Percentiles rank a stretch among this genome's conserved stretches.
Evolutionary conservation across 2,888 invertebrate species (phyloP).

Genomic region (Mallateleia sp.): DNA sequence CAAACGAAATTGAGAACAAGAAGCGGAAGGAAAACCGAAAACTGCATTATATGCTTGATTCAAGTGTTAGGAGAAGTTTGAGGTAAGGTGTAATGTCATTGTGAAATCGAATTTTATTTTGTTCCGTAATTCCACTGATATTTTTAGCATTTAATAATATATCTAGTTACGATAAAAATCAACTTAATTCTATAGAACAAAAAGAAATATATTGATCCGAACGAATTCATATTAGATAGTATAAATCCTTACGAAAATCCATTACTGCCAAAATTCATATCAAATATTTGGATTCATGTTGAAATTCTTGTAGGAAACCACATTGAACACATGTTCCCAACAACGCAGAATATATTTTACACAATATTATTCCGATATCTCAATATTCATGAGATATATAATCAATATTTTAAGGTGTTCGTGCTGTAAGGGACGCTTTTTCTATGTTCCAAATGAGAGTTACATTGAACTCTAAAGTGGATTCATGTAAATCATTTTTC

Average conservation of each 20-base stretch:
- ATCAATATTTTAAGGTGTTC: slow-evolving; percentile 29
- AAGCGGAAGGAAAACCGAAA: slow-evolving; percentile 69
- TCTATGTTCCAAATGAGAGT: slow-evolving; percentile 66
- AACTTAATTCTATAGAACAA: slow-evolving; percentile 5
- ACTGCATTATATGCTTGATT: slow-evolving; percentile 75
- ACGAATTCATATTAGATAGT: slow-evolving; percentile 16
- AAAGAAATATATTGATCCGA: slow-evolving; percentile 12
- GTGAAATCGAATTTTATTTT: slow-evolving; percentile 56
- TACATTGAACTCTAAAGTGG: slow-evolving; percentile 58
- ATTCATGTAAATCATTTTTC: slow-evolving; percentile 67
- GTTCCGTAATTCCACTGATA: slow-evolving; percentile 36
- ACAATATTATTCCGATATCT: slow-evolving; percentile 56
- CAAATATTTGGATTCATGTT: slow-evolving; percentile 36
- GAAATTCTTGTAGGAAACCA: slow-evolving; percentile 24
- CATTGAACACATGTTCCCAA: slow-evolving; percentile 45
- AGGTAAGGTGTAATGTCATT: slow-evolving; percentile 61
- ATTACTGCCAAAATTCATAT: slow-evolving; percentile 32
- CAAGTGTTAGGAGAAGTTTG: slow-evolving; percentile 62
- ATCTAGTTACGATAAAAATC: slow-evolving; percentile 23
- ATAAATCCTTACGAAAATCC: slow-evolving; percentile 34
- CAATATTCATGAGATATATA: slow-evolving; percentile 66
- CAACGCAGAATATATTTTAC: slow-evolving; percentile 51
- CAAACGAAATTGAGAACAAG: slow-evolving; percentile 84
- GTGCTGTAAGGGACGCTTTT: slow-evolving; percentile 24
- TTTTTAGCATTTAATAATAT: slow-evolving; percentile 37